These are phyloP conservation scores for Pollimyrus isidori DNA, from an alignment of 2,113 vertebrate genomes.

Conservation along the genomic window DNA sequence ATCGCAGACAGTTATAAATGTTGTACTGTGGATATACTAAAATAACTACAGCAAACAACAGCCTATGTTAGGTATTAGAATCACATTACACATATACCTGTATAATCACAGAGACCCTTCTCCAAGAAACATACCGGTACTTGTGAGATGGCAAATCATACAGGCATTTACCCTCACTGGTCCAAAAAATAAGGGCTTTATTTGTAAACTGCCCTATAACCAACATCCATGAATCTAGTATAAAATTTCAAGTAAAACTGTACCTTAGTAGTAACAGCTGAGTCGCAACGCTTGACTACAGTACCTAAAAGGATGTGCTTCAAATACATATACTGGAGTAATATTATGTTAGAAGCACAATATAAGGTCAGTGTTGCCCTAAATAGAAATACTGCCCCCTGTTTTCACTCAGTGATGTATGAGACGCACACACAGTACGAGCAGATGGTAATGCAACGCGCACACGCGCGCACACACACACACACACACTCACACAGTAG, in stretches of 20 bases:
- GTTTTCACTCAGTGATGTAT: neutral
- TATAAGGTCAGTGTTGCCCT: neutral
- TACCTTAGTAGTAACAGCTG: neutral
- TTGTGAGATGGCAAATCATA: neutral
- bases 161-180: neutral
- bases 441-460: neutral
- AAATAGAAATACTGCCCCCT: neutral
- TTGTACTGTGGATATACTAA: neutral
- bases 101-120: neutral
- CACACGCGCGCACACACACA: neutral
- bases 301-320: neutral
- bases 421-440: neutral
- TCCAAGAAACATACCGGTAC: neutral
- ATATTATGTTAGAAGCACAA: neutral
- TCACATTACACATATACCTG: neutral
- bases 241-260: neutral
- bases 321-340: neutral
- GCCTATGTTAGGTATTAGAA: neutral
- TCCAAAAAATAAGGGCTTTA: neutral
- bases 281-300: neutral
- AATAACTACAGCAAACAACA: neutral
- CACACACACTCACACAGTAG: conserved; percentile 78
- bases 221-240: neutral
- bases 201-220: neutral
- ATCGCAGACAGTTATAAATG: neutral